phyloP scores from a whole-genome alignment of 2,888 invertebrate species.

The Auanema freiburgensis region DNA sequence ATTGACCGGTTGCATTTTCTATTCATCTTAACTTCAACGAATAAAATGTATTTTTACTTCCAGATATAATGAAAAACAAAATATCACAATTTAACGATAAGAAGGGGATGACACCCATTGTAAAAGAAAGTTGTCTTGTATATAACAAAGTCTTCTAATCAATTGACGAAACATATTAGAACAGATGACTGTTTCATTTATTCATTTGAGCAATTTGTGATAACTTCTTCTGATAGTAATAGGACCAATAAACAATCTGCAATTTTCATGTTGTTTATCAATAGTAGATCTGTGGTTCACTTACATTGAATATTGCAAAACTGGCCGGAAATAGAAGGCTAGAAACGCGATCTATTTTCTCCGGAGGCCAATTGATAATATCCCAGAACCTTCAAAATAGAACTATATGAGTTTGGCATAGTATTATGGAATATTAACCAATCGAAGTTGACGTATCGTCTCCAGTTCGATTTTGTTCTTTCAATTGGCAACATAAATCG shows the following conservation, averaged over 20 bases:
- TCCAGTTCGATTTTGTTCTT: constrained; percentile 17
- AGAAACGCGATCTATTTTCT: constrained; percentile 56
- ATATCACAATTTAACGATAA: no score
- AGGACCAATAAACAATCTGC: constrained; percentile 62
- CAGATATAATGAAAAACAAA: no score
- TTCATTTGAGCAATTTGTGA: constrained; percentile 36
- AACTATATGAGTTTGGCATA: no score
- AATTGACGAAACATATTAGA: no score
- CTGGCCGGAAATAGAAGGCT: constrained; percentile 59
- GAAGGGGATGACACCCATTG: no score
- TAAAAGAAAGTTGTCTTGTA: no score
- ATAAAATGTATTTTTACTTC: no score
- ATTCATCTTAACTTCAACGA: no score
- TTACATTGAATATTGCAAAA: constrained; percentile 64
- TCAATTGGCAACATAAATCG: constrained; percentile 51
- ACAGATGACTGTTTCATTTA: constrained; percentile 7
- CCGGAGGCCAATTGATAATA: constrained; percentile 48
- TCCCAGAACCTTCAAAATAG: neutral
- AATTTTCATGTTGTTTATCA: constrained; percentile 16
- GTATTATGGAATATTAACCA: neutral
- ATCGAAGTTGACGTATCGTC: neutral
- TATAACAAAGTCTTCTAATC: no score
- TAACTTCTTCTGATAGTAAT: constrained; percentile 51
- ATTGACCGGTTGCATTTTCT: no score
- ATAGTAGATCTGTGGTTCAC: constrained; percentile 15